Conservation (phyloP, 2,888 invertebrate species). For the Gerris lacustris region DNA sequence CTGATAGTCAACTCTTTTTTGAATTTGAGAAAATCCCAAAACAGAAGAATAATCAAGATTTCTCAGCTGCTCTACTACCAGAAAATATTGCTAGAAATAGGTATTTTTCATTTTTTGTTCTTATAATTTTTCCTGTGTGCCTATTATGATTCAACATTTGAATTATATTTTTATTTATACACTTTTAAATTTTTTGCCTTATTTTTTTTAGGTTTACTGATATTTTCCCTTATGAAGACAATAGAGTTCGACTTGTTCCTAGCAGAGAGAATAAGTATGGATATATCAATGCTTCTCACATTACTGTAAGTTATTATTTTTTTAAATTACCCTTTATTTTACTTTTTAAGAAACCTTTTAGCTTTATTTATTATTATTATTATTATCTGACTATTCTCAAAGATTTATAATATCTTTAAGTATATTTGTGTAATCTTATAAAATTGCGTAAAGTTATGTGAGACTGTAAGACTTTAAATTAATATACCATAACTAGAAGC, state of each 20-base stretch:
- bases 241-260: constrained; percentile 69
- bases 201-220: constrained; percentile 46
- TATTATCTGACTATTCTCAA: too few species aligned
- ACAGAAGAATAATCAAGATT: constrained; percentile 54
- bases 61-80: constrained; percentile 57
- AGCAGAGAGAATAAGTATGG: constrained; percentile 71
- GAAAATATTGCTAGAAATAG: constrained; percentile 49
- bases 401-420: too few species aligned
- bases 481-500: too few species aligned
- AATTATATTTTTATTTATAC: neutral
- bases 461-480: too few species aligned
- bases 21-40: constrained; percentile 79
- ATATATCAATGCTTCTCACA: constrained; percentile 85
- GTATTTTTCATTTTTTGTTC: constrained; percentile 24
- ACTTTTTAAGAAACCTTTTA: too few species aligned
- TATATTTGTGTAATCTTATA: too few species aligned
- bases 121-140: too few species aligned
- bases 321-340: neutral
- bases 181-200: neutral
- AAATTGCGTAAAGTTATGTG: too few species aligned
- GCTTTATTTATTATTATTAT: too few species aligned
- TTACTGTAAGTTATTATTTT: constrained; percentile 49
- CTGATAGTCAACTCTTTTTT: constrained; percentile 60
- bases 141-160: too few species aligned
- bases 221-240: constrained; percentile 82